Conservation (phyloP, 2,797 vertebrate species). For the Sphenopsis melanotis region DNA sequence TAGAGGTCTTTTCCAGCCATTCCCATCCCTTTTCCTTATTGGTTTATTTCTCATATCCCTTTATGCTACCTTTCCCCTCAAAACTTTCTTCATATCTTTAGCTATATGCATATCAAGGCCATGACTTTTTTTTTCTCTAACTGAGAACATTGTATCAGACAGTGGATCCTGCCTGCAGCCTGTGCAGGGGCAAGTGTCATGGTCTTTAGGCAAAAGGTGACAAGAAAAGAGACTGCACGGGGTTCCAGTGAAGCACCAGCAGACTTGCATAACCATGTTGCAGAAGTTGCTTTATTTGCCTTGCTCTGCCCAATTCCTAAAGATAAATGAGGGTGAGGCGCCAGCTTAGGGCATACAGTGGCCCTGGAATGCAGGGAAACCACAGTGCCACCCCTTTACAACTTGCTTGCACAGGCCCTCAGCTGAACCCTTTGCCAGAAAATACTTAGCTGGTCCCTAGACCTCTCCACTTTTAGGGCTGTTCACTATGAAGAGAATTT, state of each 20-base stretch:
- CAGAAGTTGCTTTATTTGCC: not conserved
- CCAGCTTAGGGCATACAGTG: rapidly evolving
- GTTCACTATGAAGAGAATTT: not conserved
- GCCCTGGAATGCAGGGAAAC: not conserved
- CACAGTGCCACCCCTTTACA: rapidly evolving
- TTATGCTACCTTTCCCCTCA: not conserved
- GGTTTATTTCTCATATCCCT: not conserved
- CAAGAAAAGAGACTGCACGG: not conserved
- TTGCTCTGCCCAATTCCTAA: not conserved
- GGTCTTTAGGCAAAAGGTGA: not conserved
- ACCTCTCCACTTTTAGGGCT: not conserved
- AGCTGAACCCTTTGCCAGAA: not conserved
- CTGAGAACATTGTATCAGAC: not conserved
- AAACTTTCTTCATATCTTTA: not conserved
- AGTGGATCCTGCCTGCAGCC: not conserved
- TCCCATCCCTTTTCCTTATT: not conserved
- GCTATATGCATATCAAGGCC: not conserved
- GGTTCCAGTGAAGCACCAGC: rapidly evolving
- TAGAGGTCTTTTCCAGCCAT: not conserved
- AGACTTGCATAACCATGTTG: not conserved
- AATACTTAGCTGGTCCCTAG: not conserved
- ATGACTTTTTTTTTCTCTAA: not conserved
- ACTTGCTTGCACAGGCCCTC: not conserved
- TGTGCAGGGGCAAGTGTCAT: not conserved
- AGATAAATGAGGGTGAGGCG: not conserved